Conservation (phyloP, 2,113 vertebrate species). For the Colossoma macropomum region DNA sequence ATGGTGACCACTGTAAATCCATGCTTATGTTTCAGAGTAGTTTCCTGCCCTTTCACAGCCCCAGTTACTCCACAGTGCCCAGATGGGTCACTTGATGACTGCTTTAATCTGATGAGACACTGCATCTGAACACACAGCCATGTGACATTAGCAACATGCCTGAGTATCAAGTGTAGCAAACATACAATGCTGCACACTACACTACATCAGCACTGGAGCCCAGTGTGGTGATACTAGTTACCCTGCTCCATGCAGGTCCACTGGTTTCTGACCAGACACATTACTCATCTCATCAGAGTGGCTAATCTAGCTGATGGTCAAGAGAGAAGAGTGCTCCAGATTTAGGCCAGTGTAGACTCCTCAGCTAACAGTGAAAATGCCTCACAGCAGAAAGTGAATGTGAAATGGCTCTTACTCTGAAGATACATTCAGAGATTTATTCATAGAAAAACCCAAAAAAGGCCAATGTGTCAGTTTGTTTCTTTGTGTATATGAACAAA, state of each 20-base stretch:
- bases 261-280: conserved; percentile 20
- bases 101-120: not conserved
- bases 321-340: conserved; percentile 55
- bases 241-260: not conserved
- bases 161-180: not conserved
- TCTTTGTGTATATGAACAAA: not conserved
- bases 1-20: not conserved
- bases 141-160: not conserved
- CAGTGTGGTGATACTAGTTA: conserved; percentile 9
- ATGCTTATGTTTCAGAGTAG: not conserved
- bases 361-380: not conserved
- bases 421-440: not conserved
- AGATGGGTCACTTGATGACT: not conserved
- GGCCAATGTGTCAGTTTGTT: not conserved
- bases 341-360: conserved; percentile 48
- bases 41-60: not conserved
- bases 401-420: not conserved
- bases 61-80: not conserved
- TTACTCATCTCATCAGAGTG: conserved; percentile 54
- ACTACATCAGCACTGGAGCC: not conserved
- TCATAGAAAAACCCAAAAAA: too few species aligned
- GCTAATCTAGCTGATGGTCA: conserved; percentile 64
- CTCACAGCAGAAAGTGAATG: not conserved
- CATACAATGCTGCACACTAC: not conserved
- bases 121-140: not conserved